phyloP scores from a whole-genome alignment of 1,140 invertebrate genomes.

The Achatina immaculata region DNA sequence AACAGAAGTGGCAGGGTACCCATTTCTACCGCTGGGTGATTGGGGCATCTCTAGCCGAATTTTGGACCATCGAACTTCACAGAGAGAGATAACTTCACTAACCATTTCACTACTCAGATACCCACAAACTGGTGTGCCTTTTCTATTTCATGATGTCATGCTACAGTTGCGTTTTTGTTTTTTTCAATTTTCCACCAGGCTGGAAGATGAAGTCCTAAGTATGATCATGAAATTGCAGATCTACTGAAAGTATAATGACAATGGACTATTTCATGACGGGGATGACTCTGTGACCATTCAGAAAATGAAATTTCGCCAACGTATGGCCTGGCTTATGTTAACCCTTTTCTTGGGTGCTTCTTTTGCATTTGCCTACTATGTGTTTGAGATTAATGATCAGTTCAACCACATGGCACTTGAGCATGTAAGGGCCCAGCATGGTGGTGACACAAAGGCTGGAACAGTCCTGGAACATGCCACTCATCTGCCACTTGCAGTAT shows the following conservation, averaged over 20 bases:
- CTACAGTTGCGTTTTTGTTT: too few species aligned
- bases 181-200: too few species aligned
- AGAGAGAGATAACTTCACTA: too few species aligned
- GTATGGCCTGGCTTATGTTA: slow-evolving; percentile 61
- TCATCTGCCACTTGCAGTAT: slow-evolving; percentile 58
- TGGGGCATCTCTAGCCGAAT: too few species aligned
- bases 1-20: too few species aligned
- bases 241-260: neutral
- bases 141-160: too few species aligned
- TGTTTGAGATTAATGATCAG: slow-evolving; percentile 67
- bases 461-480: slow-evolving; percentile 56
- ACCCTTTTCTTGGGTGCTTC: slow-evolving; percentile 53
- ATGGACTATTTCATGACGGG: neutral
- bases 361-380: slow-evolving; percentile 59
- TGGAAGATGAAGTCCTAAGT: too few species aligned
- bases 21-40: too few species aligned
- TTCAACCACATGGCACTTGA: slow-evolving; percentile 63
- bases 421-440: slow-evolving; percentile 57
- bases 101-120: too few species aligned
- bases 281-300: neutral
- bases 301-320: slow-evolving; percentile 65
- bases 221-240: neutral
- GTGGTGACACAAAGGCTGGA: slow-evolving; percentile 23
- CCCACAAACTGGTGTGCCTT: too few species aligned
- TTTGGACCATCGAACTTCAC: too few species aligned